Conservation (phyloP, 2,113 vertebrate genomes). For the Columba janthina region DNA sequence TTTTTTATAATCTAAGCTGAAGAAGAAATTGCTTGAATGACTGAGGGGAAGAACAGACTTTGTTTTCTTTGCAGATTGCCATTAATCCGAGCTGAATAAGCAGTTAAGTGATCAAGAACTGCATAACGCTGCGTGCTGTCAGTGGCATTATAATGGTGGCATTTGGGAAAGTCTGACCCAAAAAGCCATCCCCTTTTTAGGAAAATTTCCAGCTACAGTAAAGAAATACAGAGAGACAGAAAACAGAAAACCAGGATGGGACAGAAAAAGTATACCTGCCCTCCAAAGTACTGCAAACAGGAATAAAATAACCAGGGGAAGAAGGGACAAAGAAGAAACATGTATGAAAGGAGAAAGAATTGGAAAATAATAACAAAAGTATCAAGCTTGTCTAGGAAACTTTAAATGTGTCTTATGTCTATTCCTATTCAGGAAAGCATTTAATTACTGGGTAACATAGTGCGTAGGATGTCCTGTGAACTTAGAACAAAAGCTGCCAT, state of each 20-base stretch:
- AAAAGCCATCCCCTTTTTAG: not conserved
- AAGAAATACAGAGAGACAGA: not conserved
- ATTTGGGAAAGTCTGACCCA: not conserved
- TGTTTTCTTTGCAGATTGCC: not conserved
- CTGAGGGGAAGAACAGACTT: not conserved
- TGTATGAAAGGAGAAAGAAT: not conserved
- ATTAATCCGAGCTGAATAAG: not conserved
- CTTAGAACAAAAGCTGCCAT: not conserved
- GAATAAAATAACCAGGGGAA: not conserved
- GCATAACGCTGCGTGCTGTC: not conserved
- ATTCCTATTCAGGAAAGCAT: not conserved
- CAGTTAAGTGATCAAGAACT: not conserved
- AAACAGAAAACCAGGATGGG: not conserved
- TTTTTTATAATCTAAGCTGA: not conserved
- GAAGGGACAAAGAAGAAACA: not conserved
- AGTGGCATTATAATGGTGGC: accelerated
- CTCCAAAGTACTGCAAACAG: not conserved
- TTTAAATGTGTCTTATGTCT: not conserved
- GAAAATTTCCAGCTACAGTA: not conserved
- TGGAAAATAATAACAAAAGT: not conserved
- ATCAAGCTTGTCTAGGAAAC: not conserved
- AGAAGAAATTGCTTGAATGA: not conserved
- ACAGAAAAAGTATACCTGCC: not conserved
- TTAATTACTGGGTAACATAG: not conserved
- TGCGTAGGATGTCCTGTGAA: not conserved